Percentiles rank a stretch among this genome's conserved stretches.
Evolutionary conservation across 1,140 invertebrate species (phyloP).

Genomic region (Heliconius hewitsoni): DNA sequence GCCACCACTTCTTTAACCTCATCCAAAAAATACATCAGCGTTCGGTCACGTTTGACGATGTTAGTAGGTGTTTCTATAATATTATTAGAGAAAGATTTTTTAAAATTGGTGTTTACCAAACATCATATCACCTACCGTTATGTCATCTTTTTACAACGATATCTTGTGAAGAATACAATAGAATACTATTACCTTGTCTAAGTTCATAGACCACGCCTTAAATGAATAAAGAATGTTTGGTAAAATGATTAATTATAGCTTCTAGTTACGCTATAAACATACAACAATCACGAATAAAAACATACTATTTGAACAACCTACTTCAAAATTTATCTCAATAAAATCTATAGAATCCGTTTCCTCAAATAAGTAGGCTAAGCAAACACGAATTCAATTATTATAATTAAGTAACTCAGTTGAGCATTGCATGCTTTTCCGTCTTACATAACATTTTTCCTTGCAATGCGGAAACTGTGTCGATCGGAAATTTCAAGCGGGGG

Average conservation of each 20-base stretch:
- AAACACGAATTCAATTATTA: not conserved
- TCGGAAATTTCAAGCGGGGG: conserved; percentile 21
- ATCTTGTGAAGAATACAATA: no score
- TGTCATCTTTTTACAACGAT: no score
- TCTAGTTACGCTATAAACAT: not conserved
- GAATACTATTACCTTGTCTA: no score
- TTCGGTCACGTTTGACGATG: no score
- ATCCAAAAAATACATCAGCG: no score
- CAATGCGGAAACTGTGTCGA: conserved; percentile 31
- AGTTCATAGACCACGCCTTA: not conserved
- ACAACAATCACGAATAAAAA: no score
- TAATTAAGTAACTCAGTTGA: not conserved
- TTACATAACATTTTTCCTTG: conserved; percentile 16
- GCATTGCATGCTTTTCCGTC: not conserved
- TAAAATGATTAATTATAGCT: not conserved
- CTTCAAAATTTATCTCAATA: not conserved
- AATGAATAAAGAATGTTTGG: not conserved
- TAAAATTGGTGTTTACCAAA: no score
- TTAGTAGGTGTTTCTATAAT: no score
- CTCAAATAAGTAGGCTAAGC: not conserved
- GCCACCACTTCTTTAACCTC: no score
- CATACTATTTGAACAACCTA: not conserved
- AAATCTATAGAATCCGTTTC: not conserved
- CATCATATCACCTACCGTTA: no score
- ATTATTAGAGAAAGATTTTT: no score